Percentiles rank a stretch among this genome's conserved stretches.
phyloP scores from a whole-genome alignment of 1,140 invertebrate genomes.

The Asobara japonica region DNA sequence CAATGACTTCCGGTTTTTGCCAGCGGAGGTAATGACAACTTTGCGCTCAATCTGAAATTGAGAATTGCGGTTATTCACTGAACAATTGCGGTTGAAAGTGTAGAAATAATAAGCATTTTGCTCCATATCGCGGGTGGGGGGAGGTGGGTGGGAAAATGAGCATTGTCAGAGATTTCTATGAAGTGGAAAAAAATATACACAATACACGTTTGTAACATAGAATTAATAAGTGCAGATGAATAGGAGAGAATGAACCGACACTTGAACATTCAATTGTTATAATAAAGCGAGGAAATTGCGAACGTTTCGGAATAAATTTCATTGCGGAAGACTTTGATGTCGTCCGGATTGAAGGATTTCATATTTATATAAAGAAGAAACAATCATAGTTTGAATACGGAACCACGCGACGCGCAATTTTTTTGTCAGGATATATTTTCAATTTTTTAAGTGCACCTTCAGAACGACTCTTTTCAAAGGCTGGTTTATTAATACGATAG shows the following conservation, averaged over 20 bases:
- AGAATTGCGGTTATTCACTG: background rate
- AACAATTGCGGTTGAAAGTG: background rate
- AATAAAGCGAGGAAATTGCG: no score
- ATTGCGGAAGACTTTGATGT: no score
- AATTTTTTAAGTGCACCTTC: no score
- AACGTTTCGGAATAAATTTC: no score
- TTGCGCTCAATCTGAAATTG: constrained; percentile 69
- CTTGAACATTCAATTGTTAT: background rate
- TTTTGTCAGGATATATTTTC: no score
- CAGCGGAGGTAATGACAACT: constrained; percentile 74
- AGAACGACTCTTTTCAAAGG: no score
- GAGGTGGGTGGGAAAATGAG: background rate
- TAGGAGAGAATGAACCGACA: background rate
- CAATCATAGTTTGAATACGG: no score
- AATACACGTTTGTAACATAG: constrained; percentile 1
- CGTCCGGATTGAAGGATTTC: no score
- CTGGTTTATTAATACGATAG: no score
- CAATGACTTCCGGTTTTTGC: constrained; percentile 80
- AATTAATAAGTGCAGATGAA: background rate
- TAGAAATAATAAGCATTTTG: background rate
- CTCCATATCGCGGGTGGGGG: background rate
- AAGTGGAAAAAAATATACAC: constrained; percentile 20
- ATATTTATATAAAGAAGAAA: no score
- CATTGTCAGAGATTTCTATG: constrained; percentile 12
- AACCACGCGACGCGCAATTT: no score